phyloP scores from a whole-genome alignment of 2,113 vertebrate genomes.

The Chrysochloris asiatica region DNA sequence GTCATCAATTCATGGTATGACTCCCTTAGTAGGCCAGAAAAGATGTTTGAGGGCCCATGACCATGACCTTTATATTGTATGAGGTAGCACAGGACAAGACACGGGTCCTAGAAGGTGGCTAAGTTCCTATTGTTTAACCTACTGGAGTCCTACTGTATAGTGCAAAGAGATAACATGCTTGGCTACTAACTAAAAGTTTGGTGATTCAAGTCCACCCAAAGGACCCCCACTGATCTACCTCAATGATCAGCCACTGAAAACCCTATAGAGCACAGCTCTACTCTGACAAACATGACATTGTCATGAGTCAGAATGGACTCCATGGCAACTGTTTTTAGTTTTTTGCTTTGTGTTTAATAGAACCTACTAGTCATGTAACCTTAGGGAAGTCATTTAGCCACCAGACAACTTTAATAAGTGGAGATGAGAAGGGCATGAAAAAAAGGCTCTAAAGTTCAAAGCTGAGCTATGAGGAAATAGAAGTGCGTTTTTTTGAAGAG shows the following conservation, averaged over 20 bases:
- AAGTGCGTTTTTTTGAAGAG: neutral
- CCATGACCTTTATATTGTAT: neutral
- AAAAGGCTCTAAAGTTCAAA: neutral
- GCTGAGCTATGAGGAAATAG: neutral
- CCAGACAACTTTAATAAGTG: neutral
- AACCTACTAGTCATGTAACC: neutral
- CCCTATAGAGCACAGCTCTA: neutral
- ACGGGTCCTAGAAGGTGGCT: neutral
- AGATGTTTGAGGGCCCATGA: neutral
- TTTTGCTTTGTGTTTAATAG: too few relatives aligned
- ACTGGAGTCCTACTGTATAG: neutral
- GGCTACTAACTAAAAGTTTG: neutral
- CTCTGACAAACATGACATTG: neutral
- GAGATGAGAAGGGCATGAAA: neutral
- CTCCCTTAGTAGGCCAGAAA: neutral
- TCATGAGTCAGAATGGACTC: neutral
- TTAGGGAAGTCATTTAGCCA: neutral
- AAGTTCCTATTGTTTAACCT: neutral
- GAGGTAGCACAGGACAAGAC: neutral
- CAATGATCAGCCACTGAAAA: neutral
- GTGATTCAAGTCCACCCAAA: neutral
- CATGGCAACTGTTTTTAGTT: too few relatives aligned
- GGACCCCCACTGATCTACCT: neutral
- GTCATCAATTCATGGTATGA: neutral
- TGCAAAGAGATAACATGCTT: neutral